Conservation (phyloP, 2,797 vertebrate species). For the Pelobates cultripes region DNA sequence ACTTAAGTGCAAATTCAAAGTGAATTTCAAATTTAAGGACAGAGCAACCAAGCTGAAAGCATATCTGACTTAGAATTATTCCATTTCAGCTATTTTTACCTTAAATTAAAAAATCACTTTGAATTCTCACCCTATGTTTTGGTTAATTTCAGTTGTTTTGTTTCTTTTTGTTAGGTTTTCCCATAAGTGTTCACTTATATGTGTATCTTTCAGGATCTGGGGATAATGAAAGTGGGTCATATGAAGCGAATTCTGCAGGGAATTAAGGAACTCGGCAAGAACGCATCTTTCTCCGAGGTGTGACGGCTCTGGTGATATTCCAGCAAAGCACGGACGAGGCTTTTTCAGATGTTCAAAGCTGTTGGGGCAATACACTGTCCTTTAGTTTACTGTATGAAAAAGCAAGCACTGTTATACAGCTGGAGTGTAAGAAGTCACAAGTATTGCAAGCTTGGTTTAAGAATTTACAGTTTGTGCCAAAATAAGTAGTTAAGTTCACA, state of each 20-base stretch:
- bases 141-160: too few relatives aligned
- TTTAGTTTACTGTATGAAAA: slow-evolving; percentile 60
- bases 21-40: too few relatives aligned
- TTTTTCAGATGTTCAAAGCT: slow-evolving; percentile 59
- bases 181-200: not conserved
- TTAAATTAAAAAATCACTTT: too few relatives aligned
- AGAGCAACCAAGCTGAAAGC: too few relatives aligned
- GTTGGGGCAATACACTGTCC: slow-evolving; percentile 58
- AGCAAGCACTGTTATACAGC: slow-evolving; percentile 59
- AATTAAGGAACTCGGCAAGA: slow-evolving; percentile 95
- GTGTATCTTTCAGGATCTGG: slow-evolving; percentile 84
- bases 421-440: slow-evolving; percentile 58
- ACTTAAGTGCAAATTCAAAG: too few relatives aligned
- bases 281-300: slow-evolving; percentile 80
- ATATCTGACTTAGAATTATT: too few relatives aligned
- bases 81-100: too few relatives aligned
- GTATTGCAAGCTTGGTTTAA: slow-evolving; percentile 60
- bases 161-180: too few relatives aligned
- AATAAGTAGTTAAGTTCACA: slow-evolving; percentile 60
- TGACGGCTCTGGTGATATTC: slow-evolving; percentile 70
- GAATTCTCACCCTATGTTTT: too few relatives aligned
- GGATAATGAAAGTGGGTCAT: slow-evolving; percentile 99
- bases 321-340: slow-evolving; percentile 58
- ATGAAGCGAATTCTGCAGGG: slow-evolving; percentile 99
- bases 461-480: slow-evolving; percentile 79